A percentile compares a stretch with the other conserved stretches of the same genome.
Evolutionary conservation across 2,888 invertebrate species (phyloP).

Genomic region (Calliscelio sp.): DNA sequence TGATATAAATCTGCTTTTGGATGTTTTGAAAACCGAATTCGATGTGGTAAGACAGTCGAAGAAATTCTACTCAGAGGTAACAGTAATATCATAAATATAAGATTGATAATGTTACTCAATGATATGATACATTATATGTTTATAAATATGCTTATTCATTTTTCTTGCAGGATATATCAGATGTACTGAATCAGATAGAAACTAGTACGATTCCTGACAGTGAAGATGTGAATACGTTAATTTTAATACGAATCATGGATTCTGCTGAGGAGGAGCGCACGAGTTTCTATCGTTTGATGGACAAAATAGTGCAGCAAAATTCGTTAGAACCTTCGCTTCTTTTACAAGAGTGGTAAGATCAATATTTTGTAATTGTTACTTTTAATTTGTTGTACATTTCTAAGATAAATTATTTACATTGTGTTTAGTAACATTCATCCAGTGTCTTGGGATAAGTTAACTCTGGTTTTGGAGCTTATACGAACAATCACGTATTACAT

Average conservation of each 20-base stretch:
- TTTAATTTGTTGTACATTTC: too few relatives aligned
- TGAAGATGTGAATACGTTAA: constrained; percentile 76
- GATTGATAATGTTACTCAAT: too few relatives aligned
- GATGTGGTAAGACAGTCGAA: constrained; percentile 47
- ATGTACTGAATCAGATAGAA: constrained; percentile 71
- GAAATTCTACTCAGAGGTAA: constrained; percentile 47
- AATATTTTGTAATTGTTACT: background rate
- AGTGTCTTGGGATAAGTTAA: constrained; percentile 78
- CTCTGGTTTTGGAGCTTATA: constrained; percentile 80
- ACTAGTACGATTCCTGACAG: constrained; percentile 61
- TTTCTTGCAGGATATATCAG: constrained; percentile 76
- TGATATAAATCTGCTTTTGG: constrained; percentile 78
- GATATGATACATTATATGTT: too few relatives aligned
- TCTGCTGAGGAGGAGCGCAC: constrained; percentile 55
- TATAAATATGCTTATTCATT: too few relatives aligned
- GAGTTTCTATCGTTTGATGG: constrained; percentile 73
- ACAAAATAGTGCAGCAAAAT: constrained; percentile 76
- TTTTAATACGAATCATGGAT: constrained; percentile 77
- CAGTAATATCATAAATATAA: background rate
- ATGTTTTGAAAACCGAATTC: constrained; percentile 80
- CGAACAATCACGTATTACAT: constrained; percentile 79
- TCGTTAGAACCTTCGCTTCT: constrained; percentile 75
- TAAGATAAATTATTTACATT: too few relatives aligned
- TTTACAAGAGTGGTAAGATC: constrained; percentile 77
- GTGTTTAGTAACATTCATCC: constrained; percentile 78